phyloP scores from a whole-genome alignment of 2,888 invertebrate genomes.

The Sphinx pinastri region DNA sequence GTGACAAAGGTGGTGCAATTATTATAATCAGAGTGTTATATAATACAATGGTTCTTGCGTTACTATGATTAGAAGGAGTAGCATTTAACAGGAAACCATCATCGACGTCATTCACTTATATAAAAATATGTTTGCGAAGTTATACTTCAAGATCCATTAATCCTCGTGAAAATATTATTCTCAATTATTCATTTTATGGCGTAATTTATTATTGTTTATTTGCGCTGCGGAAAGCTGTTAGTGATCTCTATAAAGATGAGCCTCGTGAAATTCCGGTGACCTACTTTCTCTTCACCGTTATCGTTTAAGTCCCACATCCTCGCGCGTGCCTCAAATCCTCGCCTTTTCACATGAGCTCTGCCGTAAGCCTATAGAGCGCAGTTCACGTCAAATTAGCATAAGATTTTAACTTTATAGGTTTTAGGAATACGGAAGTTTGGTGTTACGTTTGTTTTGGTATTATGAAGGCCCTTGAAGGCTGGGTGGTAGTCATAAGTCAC shows the following conservation, averaged over 20 bases:
- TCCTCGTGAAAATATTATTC: neutral
- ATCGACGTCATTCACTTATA: no score
- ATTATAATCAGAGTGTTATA: no score
- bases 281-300: slow-evolving; percentile 22
- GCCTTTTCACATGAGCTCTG: slow-evolving; percentile 23
- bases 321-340: slow-evolving; percentile 16
- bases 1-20: no score
- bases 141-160: neutral
- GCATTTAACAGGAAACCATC: no score
- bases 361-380: slow-evolving; percentile 11
- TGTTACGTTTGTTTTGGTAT: neutral
- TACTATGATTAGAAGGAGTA: no score
- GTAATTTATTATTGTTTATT: neutral
- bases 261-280: neutral
- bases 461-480: no score
- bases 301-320: slow-evolving; percentile 7
- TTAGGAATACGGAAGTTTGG: neutral
- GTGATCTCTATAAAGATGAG: slow-evolving; percentile 3
- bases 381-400: slow-evolving; percentile 19
- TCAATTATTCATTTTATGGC: neutral
- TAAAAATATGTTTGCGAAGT: neutral
- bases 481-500: no score
- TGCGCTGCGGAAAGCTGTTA: neutral
- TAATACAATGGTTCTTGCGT: no score
- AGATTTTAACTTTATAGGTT: slow-evolving; percentile 9